A percentile compares a stretch with the other conserved stretches of the same genome.
These are phyloP conservation scores for Thera britannica DNA, from an alignment of 2,888 invertebrate species.

Conservation along the genomic window DNA sequence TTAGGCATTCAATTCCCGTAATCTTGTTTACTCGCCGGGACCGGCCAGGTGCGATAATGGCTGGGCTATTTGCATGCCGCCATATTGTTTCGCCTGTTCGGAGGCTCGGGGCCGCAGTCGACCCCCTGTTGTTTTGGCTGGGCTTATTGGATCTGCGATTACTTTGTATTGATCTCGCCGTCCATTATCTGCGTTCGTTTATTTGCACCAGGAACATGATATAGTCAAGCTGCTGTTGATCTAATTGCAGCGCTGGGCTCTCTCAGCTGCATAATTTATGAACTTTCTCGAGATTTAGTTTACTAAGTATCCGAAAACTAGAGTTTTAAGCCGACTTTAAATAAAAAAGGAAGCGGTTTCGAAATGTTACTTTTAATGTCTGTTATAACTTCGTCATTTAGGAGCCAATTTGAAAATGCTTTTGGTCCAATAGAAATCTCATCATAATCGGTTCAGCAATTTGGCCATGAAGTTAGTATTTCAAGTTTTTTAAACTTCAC, in stretches of 20 bases:
- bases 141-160: slow-evolving; percentile 85
- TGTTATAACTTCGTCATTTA: no score
- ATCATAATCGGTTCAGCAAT: no score
- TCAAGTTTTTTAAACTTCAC: no score
- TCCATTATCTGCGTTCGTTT: slow-evolving; percentile 83
- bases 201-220: slow-evolving; percentile 79
- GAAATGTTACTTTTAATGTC: no score
- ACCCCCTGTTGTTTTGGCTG: slow-evolving; percentile 80
- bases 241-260: slow-evolving; percentile 22
- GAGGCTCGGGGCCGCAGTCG: slow-evolving; percentile 65
- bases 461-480: no score
- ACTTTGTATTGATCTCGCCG: slow-evolving; percentile 83
- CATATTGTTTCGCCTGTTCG: slow-evolving; percentile 83
- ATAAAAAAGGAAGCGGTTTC: no score
- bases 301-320: no score
- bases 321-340: no score
- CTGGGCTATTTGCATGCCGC: slow-evolving; percentile 84
- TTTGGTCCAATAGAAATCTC: no score
- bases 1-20: slow-evolving; percentile 85
- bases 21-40: slow-evolving; percentile 82
- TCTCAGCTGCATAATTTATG: not conserved
- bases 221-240: slow-evolving; percentile 59
- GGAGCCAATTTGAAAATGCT: no score
- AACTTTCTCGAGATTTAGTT: no score
- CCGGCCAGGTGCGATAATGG: slow-evolving; percentile 85